Evolutionary conservation across 2,888 invertebrate genomes (phyloP).

Genomic region (Phragmatobia fuliginosa): DNA sequence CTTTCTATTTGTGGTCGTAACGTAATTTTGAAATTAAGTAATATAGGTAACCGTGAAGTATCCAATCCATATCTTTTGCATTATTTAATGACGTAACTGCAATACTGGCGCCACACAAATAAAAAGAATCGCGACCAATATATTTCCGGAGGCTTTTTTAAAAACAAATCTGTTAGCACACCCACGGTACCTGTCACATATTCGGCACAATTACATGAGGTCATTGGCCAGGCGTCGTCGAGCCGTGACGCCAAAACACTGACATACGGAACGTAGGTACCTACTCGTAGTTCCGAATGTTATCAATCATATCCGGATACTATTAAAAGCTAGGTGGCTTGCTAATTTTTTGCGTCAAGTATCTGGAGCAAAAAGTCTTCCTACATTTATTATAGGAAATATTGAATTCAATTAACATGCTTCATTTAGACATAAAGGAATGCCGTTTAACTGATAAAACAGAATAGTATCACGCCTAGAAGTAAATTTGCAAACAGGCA

Average conservation of each 20-base stretch:
- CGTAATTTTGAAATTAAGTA: neutral
- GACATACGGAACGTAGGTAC: constrained; percentile 45
- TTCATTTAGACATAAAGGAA: constrained; percentile 5
- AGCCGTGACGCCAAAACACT: constrained; percentile 73
- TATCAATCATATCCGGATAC: constrained; percentile 32
- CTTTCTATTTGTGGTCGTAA: constrained; percentile 1
- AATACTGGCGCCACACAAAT: constrained; percentile 29
- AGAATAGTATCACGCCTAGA: constrained; percentile 1
- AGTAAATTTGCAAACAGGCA: neutral
- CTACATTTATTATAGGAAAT: neutral
- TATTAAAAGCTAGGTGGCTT: constrained; percentile 15
- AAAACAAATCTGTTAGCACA: constrained; percentile 44
- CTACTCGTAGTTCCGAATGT: constrained; percentile 46
- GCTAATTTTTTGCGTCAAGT: constrained; percentile 14
- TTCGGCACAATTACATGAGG: constrained; percentile 75
- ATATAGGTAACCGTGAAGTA: neutral
- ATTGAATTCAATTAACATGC: constrained; percentile 14
- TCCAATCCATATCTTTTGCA: constrained; percentile 1
- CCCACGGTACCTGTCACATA: constrained; percentile 71
- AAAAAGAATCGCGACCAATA: constrained; percentile 22
- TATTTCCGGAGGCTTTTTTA: constrained; percentile 27
- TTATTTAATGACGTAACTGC: constrained; percentile 15
- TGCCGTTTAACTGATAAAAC: constrained; percentile 1
- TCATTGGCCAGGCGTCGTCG: constrained; percentile 66
- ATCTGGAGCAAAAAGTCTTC: neutral